Base-by-base conservation (phyloP, 2,113 vertebrate genomes). In the Scomber scombrus region DNA sequence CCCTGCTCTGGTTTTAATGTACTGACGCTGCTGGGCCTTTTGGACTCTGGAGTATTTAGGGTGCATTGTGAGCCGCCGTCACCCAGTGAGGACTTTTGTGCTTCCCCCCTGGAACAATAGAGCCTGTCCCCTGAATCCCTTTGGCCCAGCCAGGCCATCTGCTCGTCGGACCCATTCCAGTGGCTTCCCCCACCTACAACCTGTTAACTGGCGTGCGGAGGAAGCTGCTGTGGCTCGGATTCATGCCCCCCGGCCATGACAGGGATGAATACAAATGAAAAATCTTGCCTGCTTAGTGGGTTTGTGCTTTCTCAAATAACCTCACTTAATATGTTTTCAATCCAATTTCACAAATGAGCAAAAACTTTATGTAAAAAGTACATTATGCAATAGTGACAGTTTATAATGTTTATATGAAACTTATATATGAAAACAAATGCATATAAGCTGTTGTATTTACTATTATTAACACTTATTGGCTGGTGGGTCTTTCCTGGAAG, bases 171-270 rank as follows among this genome's bases (percentile, higher is more conserved):
- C 34, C 85, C 79, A 92, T 91, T 92, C 88, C 88, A 65, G 73
- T 60, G 85, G 81, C 89, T 71, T 69, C 78, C 89, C 89, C 92
- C 88, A 92, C 85, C 85, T 90, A 78, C 92, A 93, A 94, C 94
- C 94, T 95, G 93, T 95, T 93, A 90, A 56, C 84, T 66, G 21
- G 16, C 34, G 34, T 40, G 62, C 75, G 46, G 46, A 58, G 63
- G 19, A 68, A 69, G 31, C 66, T 47, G 55, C 11, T 68, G 63
- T n/a, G 76, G 69, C 61, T 78, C 75, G 55, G 55, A 67, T 51
- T 11, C 50, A 60, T 31, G 26, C 14, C 74, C 66, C 21, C 31
- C 3, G 7, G 78, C 43, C 64, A 60, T 15, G 40, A 26, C 64
- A 87, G 57, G 56, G 68, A 67, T 78, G 31, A 65, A 72, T 21